Base-by-base conservation (phyloP, 2,888 invertebrate species). In the Slavum lentiscoides region DNA sequence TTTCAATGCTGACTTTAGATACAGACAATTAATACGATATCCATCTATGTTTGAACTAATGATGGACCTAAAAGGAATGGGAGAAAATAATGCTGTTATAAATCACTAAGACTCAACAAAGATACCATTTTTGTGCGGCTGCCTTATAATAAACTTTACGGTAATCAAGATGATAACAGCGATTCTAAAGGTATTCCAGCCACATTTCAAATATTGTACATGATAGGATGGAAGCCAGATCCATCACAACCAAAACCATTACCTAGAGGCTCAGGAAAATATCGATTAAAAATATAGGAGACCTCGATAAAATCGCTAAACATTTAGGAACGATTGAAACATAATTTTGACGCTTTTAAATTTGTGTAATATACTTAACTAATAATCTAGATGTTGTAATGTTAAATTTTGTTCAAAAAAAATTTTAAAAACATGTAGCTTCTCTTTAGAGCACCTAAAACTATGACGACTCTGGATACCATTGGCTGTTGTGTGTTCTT, bases 201-300 rank as follows among this genome's bases (percentile, higher is more conserved):
- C 0, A 97, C 98, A 0, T 99, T 94, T 90, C 96, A 94, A 85
- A 87, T 88, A 83, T 83, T 84, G 74, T 95, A 97, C 87, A 93
- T 98, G 88, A 91, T 99, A 17, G 99, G 97, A 0, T 99, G 99
- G 99, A 98, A 98, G 86, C 97, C 98, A 0, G 95, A 97, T 85
- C 92, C 93, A 0, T 91, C 93, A 11, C 94, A 97, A 87, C 94
- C 94, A 0, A 90, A 91, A 85, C 93, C 96, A 0, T 87, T 94
- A 23, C 88, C 91, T 83, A 87, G 96, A 83, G 97, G 97, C 0
- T 90, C 92, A 0, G 95, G 92, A 0, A 90, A 84, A 88, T 96
- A 0, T 97, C 97, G 0, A 87, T 97, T 0, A 96, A 95, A 86
- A 94, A 97, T 85, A 87, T 97, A 39, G 89, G 92, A 83, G 90